These are phyloP conservation scores for Sphyrna mokarran DNA, from an alignment of 2,113 vertebrate genomes.

Conservation along the genomic window DNA sequence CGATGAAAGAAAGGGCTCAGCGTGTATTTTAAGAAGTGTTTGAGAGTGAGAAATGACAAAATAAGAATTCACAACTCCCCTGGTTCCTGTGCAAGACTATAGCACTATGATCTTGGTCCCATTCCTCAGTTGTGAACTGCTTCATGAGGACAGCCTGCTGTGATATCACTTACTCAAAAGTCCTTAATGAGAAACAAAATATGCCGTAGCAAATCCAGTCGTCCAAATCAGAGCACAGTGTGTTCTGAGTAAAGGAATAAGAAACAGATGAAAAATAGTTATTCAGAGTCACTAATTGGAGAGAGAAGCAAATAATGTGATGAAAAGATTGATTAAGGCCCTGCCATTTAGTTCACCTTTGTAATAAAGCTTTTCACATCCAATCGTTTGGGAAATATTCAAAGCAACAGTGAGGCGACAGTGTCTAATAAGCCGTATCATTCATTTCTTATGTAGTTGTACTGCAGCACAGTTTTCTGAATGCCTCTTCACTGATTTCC, in stretches of 20 bases:
- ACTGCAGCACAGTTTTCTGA: not conserved
- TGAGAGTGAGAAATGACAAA: constrained; percentile 15
- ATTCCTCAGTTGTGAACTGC: not conserved
- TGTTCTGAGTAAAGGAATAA: not conserved
- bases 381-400: not conserved
- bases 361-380: not conserved
- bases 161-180: constrained; percentile 26
- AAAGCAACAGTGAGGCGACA: not conserved
- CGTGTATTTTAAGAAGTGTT: not conserved
- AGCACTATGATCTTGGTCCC: not conserved
- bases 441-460: not conserved
- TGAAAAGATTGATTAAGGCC: constrained; percentile 1
- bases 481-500: not conserved
- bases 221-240: not conserved
- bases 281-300: not conserved
- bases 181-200: constrained; percentile 22
- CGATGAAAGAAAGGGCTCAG: not conserved
- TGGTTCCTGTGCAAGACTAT: not conserved
- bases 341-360: not conserved
- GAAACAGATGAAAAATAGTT: constrained; percentile 25
- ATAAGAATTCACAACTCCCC: not conserved
- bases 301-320: constrained; percentile 13
- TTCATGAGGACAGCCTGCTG: constrained; percentile 19
- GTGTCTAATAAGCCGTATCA: not conserved
- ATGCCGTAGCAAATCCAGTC: constrained; percentile 20